A percentile compares a stretch with the other conserved stretches of the same genome.
These are phyloP conservation scores for Hemaris fuciformis DNA, from an alignment of 2,888 invertebrate genomes.

Conservation along the genomic window DNA sequence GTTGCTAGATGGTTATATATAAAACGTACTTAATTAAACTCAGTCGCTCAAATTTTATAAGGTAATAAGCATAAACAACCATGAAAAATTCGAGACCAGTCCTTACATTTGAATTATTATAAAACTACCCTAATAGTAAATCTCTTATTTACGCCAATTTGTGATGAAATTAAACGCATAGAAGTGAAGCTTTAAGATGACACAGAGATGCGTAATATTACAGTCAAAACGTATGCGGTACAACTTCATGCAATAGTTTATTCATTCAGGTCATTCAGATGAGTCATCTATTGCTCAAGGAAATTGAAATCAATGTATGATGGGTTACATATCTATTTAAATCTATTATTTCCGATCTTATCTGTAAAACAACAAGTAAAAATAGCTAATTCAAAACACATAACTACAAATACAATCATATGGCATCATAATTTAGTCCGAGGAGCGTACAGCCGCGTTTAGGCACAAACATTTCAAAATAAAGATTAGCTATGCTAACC, in stretches of 20 bases:
- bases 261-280: not conserved
- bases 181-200: not conserved
- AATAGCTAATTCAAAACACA: not conserved
- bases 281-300: too few relatives aligned
- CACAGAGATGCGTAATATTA: not conserved
- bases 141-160: not conserved
- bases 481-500: constrained; percentile 2
- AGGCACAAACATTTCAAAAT: not conserved
- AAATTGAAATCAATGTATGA: too few relatives aligned
- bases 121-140: not conserved
- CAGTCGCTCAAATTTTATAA: not conserved
- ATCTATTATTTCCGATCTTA: too few relatives aligned
- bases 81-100: not conserved
- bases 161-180: not conserved
- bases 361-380: too few relatives aligned
- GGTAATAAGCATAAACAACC: not conserved
- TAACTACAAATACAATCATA: not conserved
- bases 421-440: constrained; percentile 8
- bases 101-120: not conserved
- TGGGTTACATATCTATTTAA: too few relatives aligned
- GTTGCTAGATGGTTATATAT: not conserved
- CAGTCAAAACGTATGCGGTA: too few relatives aligned
- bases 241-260: not conserved
- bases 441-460: not conserved
- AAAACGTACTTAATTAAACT: not conserved